phyloP scores from a whole-genome alignment of 1,140 invertebrate genomes.

The Platyscapa corneri region DNA sequence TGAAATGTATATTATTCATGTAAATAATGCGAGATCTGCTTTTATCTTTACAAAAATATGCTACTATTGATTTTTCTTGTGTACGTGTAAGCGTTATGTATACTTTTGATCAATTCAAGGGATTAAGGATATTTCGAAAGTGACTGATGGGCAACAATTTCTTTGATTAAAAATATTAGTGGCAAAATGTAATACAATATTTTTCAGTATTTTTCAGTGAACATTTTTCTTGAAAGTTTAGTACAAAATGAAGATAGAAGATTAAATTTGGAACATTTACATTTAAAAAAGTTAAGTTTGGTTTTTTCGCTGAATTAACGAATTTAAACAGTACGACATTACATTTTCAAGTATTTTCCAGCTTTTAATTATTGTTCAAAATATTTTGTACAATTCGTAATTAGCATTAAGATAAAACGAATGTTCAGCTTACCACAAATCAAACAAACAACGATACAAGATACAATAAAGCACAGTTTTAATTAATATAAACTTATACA shows the following conservation, averaged over 20 bases:
- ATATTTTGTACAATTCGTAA: too few species aligned
- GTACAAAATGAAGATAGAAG: too few species aligned
- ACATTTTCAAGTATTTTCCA: too few species aligned
- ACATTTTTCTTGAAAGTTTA: not conserved
- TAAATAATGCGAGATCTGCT: conserved; percentile 28
- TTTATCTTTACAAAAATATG: conserved; percentile 35
- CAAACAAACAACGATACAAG: too few species aligned
- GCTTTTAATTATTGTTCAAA: too few species aligned
- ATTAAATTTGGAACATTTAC: too few species aligned
- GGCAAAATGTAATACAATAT: not conserved
- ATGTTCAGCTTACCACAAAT: too few species aligned
- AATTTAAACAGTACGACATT: not conserved
- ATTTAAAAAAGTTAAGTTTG: too few species aligned
- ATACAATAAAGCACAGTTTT: not conserved
- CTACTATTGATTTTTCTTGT: conserved; percentile 34
- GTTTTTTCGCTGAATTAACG: not conserved
- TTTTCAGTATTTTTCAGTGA: not conserved
- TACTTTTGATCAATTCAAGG: not conserved
- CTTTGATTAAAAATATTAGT: conserved; percentile 16
- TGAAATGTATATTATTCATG: conserved; percentile 45
- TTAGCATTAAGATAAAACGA: too few species aligned
- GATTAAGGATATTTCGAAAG: not conserved
- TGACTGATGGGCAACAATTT: conserved; percentile 4
- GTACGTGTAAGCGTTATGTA: not conserved
- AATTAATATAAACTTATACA: not conserved